Evolutionary conservation across 2,113 vertebrate species (phyloP).

Genomic region (Oreamnos americanus): DNA sequence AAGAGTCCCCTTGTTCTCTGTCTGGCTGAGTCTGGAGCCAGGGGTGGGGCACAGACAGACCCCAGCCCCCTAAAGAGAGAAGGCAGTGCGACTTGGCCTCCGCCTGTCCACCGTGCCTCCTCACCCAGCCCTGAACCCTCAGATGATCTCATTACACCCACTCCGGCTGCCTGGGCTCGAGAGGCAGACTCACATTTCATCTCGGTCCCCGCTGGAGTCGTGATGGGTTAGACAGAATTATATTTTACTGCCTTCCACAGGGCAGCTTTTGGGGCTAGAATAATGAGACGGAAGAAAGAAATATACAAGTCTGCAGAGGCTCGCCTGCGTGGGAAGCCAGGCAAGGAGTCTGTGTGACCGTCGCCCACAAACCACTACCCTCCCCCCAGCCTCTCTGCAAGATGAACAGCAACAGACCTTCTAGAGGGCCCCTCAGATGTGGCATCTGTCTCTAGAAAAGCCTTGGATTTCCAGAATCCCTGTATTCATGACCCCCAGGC

Average conservation of each 20-base stretch:
- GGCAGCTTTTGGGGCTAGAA: neutral
- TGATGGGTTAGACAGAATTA: slow-evolving; percentile 1
- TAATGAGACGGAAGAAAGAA: neutral
- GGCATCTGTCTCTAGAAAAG: neutral
- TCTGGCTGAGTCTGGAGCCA: neutral
- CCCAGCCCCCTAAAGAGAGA: no score
- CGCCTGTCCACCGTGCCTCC: neutral
- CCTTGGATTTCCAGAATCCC: neutral
- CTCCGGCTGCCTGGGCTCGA: rapidly evolving
- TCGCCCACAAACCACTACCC: rapidly evolving
- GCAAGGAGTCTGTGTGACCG: neutral
- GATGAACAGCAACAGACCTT: neutral
- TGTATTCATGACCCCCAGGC: neutral
- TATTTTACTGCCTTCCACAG: neutral
- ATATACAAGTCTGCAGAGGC: neutral
- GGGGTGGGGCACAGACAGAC: neutral
- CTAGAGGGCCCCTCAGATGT: neutral
- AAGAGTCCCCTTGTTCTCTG: neutral
- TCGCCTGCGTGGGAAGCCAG: neutral
- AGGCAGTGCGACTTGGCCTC: neutral
- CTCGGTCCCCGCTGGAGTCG: neutral
- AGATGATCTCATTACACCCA: neutral
- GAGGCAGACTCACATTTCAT: slow-evolving; percentile 7
- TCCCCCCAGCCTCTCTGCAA: no score
- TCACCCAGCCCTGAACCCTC: neutral